Evolutionary conservation across 1,140 invertebrate species (phyloP).

Genomic region (Centruroides sculpturatus): DNA sequence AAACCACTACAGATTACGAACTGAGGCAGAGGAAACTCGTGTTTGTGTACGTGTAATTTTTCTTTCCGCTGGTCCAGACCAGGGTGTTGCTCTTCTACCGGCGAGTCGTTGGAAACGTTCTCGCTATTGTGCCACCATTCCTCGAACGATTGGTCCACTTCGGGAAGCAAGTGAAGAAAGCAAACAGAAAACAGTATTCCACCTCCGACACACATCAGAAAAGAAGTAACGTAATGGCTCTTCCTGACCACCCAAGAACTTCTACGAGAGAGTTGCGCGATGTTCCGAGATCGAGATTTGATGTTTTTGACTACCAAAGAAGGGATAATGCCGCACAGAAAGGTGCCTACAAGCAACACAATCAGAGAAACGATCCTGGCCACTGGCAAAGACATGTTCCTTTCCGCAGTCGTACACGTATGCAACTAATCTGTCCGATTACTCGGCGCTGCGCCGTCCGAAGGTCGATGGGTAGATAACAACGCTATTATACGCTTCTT

Average conservation of each 20-base stretch:
- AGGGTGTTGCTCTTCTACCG: not conserved
- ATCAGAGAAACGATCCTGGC: too few relatives aligned
- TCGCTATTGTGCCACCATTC: slow-evolving; percentile 35
- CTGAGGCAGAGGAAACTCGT: slow-evolving; percentile 2
- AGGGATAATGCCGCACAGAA: slow-evolving; percentile 1
- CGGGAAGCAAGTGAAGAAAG: slow-evolving; percentile 68
- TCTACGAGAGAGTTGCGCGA: not conserved
- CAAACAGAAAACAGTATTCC: slow-evolving; percentile 73
- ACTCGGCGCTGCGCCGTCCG: too few relatives aligned
- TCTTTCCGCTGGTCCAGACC: not conserved
- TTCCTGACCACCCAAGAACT: not conserved
- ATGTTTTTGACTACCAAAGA: slow-evolving; percentile 1
- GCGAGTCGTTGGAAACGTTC: not conserved
- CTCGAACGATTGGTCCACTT: slow-evolving; percentile 43
- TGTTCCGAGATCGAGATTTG: not conserved
- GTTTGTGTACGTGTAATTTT: not conserved
- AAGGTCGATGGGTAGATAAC: too few relatives aligned
- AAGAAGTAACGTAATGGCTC: slow-evolving; percentile 8
- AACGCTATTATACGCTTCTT: too few relatives aligned
- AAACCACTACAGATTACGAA: slow-evolving; percentile 9
- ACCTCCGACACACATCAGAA: slow-evolving; percentile 45
- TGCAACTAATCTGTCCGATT: too few relatives aligned
- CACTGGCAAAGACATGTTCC: too few relatives aligned
- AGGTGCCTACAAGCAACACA: not conserved
- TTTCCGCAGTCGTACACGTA: too few relatives aligned